Conservation (phyloP, 1,140 invertebrate species). For the Drosophila funebris region DNA sequence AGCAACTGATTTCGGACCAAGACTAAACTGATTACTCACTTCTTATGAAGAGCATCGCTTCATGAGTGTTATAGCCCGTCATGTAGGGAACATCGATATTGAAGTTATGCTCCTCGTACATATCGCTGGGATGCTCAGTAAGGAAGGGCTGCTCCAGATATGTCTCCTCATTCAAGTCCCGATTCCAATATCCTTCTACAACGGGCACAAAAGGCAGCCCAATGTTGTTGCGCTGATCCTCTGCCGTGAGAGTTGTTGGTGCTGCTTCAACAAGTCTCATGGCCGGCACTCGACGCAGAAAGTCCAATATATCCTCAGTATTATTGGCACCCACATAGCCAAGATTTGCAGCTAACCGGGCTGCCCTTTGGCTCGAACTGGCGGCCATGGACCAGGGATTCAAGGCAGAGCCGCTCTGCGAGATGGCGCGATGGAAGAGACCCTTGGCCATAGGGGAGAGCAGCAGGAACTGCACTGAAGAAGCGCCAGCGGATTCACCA, state of each 20-base stretch:
- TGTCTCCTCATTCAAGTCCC: constrained; percentile 40
- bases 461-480: constrained; percentile 84
- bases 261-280: constrained; percentile 84
- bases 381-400: constrained; percentile 75
- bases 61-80: constrained; percentile 86
- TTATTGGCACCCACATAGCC: constrained; percentile 70
- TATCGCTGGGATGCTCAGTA: constrained; percentile 84
- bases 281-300: constrained; percentile 62
- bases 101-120: constrained; percentile 84
- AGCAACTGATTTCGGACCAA: not conserved
- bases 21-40: constrained; percentile 66
- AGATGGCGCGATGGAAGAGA: constrained; percentile 87
- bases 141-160: constrained; percentile 85
- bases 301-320: constrained; percentile 65
- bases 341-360: constrained; percentile 61
- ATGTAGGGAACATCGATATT: constrained; percentile 85
- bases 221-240: constrained; percentile 84
- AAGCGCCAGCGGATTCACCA: constrained; percentile 85
- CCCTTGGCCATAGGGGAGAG: constrained; percentile 85
- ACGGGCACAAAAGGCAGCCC: constrained; percentile 85
- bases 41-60: constrained; percentile 85
- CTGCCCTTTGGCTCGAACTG: constrained; percentile 53
- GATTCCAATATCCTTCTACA: constrained; percentile 77
- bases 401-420: constrained; percentile 87
- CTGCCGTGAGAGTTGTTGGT: constrained; percentile 83